Evolutionary conservation across 1,140 invertebrate genomes (phyloP), one percentile per base, ranked within the genome.

Genomic region (Listronotus oregonensis): DNA sequence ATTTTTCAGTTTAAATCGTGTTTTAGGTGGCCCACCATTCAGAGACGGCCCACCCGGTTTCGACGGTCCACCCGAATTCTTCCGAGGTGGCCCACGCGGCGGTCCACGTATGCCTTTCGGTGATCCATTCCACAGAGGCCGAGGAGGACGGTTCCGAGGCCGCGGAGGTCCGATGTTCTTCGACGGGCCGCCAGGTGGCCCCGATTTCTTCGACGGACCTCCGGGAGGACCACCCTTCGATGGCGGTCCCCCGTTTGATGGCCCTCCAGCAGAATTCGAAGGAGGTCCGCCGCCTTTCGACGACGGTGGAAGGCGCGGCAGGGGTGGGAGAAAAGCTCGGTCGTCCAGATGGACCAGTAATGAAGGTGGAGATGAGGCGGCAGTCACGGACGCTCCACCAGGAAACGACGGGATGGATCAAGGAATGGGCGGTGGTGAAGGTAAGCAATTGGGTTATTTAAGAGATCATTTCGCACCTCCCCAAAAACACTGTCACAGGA

Each of bases 31-130:
- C n/a, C 46, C 51, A n/a, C 43, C 54, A 21, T 67, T 70, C 37
- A 17, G 52, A 46, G 71, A 64, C 27, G 63, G 63, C 49, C 71
- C 69, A 32, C 71, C 71, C 12, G 61, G 70, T n/a, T 76, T 75
- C 58, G 75, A 78, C 27, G 71, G 68, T 12, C 75, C 75, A 8
- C 70, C 72, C 1, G 72, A 69, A 21, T 77, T 72, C 40, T 75
- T 69, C 52, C 50, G 69, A 37, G 73, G 73, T 37, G 59, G 59
- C 67, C 70, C 14, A 57, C 70, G 32, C 15, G 66, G 64, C 32
- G 42, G 65, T 39, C 31, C 43, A 4, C 52, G 51, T 56, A 52
- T 7, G 44, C 14, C 37, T 39, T 61, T 66, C 50, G 58, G 43
- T 12, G 49, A 60, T 1, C 42, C 27, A 8, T 64, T 57, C 39